Percentiles rank a stretch among this genome's conserved stretches.
Conservation (phyloP, 2,113 vertebrate species). For the Micronycteris hirsuta region DNA sequence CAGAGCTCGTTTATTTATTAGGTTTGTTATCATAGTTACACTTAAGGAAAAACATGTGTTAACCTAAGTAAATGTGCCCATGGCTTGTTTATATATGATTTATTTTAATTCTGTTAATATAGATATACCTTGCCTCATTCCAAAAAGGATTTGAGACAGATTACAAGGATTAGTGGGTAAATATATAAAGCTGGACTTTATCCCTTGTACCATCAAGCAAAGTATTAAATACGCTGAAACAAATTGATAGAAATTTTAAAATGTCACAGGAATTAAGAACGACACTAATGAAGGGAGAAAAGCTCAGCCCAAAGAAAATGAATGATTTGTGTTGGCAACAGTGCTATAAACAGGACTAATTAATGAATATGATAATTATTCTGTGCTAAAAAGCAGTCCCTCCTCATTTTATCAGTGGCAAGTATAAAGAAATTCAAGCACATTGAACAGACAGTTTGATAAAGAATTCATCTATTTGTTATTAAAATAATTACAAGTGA, state of each 20-base stretch:
- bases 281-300: slow-evolving; percentile 3
- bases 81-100: slow-evolving; percentile 41
- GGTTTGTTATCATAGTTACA: slow-evolving; percentile 1
- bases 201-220: not conserved
- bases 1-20: slow-evolving; percentile 11
- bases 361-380: slow-evolving; percentile 4
- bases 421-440: not conserved
- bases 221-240: slow-evolving; percentile 24
- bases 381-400: not conserved
- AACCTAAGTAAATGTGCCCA: slow-evolving; percentile 32
- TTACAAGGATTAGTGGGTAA: slow-evolving; percentile 37
- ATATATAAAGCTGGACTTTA: slow-evolving; percentile 2
- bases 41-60: slow-evolving; percentile 47
- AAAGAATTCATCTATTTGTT: not conserved
- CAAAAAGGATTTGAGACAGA: slow-evolving; percentile 42
- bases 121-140: slow-evolving; percentile 25
- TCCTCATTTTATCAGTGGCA: not conserved
- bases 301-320: not conserved
- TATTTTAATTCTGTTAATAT: slow-evolving; percentile 49
- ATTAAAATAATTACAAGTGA: not conserved
- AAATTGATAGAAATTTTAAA: slow-evolving; percentile 24
- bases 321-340: not conserved
- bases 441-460: not conserved
- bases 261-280: not conserved
- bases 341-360: not conserved